Percentiles rank a stretch among this genome's conserved stretches.
phyloP scores from a whole-genome alignment of 2,888 invertebrate genomes.

The Idaea biselata region DNA sequence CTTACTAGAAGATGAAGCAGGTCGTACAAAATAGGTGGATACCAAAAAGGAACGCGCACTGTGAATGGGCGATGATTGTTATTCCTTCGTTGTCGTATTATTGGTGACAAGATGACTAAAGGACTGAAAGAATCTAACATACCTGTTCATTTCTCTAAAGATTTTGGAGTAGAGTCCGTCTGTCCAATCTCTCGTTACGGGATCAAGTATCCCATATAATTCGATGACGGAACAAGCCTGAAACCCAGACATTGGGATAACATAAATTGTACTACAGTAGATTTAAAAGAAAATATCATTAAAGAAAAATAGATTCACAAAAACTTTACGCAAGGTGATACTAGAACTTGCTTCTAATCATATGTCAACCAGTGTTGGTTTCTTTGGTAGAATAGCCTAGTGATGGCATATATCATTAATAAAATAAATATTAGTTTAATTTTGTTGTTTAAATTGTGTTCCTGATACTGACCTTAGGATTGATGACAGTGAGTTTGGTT shows the following conservation, averaged over 20 bases:
- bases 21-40: too few relatives aligned
- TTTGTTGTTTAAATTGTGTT: not conserved
- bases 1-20: too few relatives aligned
- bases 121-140: conserved; percentile 34
- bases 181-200: conserved; percentile 93
- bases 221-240: conserved; percentile 93
- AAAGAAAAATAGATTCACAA: not conserved
- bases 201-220: conserved; percentile 93
- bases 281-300: not conserved
- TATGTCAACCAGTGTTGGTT: too few relatives aligned
- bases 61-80: too few relatives aligned
- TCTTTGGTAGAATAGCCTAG: too few relatives aligned
- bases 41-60: too few relatives aligned
- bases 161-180: conserved; percentile 95
- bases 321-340: too few relatives aligned
- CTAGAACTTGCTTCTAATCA: too few relatives aligned
- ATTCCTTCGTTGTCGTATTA: too few relatives aligned
- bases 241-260: conserved; percentile 5
- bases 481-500: conserved; percentile 90
- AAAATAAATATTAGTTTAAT: too few relatives aligned
- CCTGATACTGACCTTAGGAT: conserved; percentile 85
- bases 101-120: too few relatives aligned
- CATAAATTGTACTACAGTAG: not conserved
- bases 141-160: conserved; percentile 94
- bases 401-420: too few relatives aligned